Conservation (phyloP, 1,140 invertebrate genomes). For the Probaryconus sp. region DNA sequence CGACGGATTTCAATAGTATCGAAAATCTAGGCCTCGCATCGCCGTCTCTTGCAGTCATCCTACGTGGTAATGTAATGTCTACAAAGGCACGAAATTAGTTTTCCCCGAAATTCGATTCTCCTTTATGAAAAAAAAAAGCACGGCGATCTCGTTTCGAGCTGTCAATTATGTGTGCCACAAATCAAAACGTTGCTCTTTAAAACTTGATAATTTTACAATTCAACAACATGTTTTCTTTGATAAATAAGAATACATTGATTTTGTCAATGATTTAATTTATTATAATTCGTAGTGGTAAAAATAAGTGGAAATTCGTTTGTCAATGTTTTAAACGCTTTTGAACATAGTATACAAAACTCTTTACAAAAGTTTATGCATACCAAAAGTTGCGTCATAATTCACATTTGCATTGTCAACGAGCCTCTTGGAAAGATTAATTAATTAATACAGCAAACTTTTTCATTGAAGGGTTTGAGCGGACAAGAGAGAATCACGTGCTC, state of each 20-base stretch:
- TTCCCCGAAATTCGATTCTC: constrained; percentile 73
- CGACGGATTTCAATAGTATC: constrained; percentile 76
- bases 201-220: no score
- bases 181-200: constrained; percentile 44
- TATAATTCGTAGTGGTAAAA: no score
- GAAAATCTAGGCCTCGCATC: constrained; percentile 71
- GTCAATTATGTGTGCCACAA: constrained; percentile 48
- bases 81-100: constrained; percentile 77
- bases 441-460: constrained; percentile 26
- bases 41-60: constrained; percentile 56
- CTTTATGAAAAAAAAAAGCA: constrained; percentile 47
- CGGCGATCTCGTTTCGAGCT: constrained; percentile 44
- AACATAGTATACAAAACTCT: no score
- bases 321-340: no score
- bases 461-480: constrained; percentile 4
- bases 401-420: constrained; percentile 46
- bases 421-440: constrained; percentile 21
- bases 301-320: no score
- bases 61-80: constrained; percentile 70
- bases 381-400: constrained; percentile 31
- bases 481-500: neutral
- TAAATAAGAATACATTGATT: no score
- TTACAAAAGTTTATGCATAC: constrained; percentile 24
- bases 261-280: no score
- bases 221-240: no score